A percentile compares a stretch with the other conserved stretches of the same genome.
Conservation (phyloP, 2,888 invertebrate species). For the Heliconius aoede region DNA sequence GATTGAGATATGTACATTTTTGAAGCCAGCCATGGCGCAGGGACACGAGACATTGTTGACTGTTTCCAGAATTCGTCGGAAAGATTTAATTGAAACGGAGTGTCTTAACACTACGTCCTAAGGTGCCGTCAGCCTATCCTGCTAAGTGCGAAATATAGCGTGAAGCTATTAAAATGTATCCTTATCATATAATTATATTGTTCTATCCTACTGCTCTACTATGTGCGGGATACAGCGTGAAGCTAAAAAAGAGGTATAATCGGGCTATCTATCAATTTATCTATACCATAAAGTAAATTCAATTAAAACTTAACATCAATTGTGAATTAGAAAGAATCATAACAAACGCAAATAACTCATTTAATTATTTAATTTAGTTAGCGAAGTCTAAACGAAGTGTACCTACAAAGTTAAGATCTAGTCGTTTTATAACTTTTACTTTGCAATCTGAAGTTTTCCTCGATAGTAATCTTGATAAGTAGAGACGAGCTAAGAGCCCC, state of each 20-base stretch:
- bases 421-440: neutral
- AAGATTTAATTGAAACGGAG: too few species aligned
- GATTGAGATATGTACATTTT: neutral
- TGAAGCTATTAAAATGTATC: too few species aligned
- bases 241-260: neutral
- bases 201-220: too few species aligned
- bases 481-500: constrained; percentile 19
- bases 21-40: too few species aligned
- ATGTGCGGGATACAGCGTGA: neutral
- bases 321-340: neutral
- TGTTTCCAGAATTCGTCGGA: too few species aligned
- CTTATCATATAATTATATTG: too few species aligned
- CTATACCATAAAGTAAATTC: neutral
- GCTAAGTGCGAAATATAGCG: too few species aligned
- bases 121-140: too few species aligned
- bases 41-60: too few species aligned
- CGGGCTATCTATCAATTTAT: too few species aligned
- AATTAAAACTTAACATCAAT: neutral
- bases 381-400: neutral
- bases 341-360: neutral
- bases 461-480: constrained; percentile 33
- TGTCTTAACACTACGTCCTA: too few species aligned
- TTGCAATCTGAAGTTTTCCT: neutral
- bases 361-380: neutral
- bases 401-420: neutral